phyloP scores from a whole-genome alignment of 2,888 invertebrate genomes.

The Tenthredo scrophulariae region DNA sequence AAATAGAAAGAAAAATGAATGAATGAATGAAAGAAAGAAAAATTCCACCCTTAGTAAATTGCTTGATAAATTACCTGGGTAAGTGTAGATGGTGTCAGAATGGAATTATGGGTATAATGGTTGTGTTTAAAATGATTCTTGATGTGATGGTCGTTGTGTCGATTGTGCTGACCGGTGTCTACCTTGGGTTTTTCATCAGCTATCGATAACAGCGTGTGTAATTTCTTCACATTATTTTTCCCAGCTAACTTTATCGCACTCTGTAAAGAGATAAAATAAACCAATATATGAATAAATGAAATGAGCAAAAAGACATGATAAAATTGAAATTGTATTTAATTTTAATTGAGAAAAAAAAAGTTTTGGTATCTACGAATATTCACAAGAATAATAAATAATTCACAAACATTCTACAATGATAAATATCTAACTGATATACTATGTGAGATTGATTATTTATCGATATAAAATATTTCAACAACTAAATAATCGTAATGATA shows the following conservation, averaged over 20 bases:
- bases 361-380: no score
- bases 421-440: no score
- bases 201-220: constrained; percentile 80
- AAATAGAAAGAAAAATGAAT: constrained; percentile 7
- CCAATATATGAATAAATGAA: background rate
- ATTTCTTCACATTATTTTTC: constrained; percentile 81
- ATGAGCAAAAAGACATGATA: background rate
- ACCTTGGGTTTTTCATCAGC: constrained; percentile 81
- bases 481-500: constrained; percentile 29
- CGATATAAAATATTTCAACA: background rate
- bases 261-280: constrained; percentile 70
- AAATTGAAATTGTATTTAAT: background rate
- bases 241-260: constrained; percentile 82
- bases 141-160: constrained; percentile 78
- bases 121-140: constrained; percentile 77
- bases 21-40: constrained; percentile 7
- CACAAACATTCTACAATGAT: no score
- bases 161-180: constrained; percentile 80
- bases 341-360: background rate
- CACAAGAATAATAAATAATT: no score
- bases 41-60: background rate
- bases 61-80: constrained; percentile 72
- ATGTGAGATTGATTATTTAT: background rate
- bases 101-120: constrained; percentile 77
- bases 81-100: constrained; percentile 76